Evolutionary conservation across 2,113 vertebrate species (phyloP).

Genomic region (Egretta garzetta): DNA sequence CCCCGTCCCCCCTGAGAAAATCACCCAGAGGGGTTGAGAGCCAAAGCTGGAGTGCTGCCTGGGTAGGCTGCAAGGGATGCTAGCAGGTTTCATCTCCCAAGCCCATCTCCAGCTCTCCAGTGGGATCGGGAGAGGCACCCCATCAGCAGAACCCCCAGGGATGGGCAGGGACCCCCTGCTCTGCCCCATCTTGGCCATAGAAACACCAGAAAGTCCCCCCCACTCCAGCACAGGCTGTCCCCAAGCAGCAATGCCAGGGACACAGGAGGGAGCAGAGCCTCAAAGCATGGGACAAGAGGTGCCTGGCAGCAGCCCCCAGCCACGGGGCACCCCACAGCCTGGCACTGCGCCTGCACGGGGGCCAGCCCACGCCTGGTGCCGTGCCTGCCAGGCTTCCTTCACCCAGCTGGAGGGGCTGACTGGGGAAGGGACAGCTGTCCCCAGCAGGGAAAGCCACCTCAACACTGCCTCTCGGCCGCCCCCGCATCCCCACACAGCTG

Average conservation of each 20-base stretch:
- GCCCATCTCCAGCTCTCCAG: neutral
- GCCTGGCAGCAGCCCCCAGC: fast-evolving
- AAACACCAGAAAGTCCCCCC: neutral
- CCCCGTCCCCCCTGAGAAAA: too few relatives aligned
- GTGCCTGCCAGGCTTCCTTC: neutral
- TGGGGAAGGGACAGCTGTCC: neutral
- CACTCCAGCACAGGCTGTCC: neutral
- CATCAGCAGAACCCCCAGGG: neutral
- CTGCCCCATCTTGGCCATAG: neutral
- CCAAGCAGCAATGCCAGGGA: neutral
- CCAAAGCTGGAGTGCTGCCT: neutral
- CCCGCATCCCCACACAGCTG: fast-evolving
- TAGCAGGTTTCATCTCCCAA: neutral
- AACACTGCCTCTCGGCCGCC: neutral
- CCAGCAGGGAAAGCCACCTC: neutral
- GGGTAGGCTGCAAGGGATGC: neutral
- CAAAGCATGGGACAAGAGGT: neutral
- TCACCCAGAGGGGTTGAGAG: neutral
- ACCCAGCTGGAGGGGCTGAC: neutral
- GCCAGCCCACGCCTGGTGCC: neutral
- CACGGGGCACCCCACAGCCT: neutral
- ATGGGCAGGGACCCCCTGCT: fast-evolving
- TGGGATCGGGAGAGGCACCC: fast-evolving
- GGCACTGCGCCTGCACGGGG: neutral
- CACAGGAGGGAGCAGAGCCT: neutral